Percentiles rank a stretch among this genome's conserved stretches.
phyloP scores from a whole-genome alignment of 2,888 invertebrate species.

The Cylloceria caligata region DNA sequence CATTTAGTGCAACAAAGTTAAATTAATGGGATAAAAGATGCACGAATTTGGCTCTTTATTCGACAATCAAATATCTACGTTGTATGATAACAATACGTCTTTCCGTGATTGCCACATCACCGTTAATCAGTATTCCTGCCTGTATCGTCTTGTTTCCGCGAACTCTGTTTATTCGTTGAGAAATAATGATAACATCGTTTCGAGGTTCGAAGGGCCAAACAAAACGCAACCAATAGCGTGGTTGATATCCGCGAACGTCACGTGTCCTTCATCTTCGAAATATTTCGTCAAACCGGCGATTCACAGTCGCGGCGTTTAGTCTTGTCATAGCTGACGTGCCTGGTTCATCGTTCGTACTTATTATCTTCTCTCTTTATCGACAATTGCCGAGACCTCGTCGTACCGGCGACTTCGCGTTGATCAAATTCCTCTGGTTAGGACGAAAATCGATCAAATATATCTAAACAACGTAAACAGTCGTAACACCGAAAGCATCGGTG shows the following conservation, averaged over 20 bases:
- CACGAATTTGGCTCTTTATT: background rate
- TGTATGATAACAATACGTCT: too few species aligned
- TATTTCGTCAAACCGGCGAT: conserved; percentile 32
- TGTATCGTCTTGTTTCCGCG: background rate
- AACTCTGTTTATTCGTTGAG: background rate
- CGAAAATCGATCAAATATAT: background rate
- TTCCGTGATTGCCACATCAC: too few species aligned
- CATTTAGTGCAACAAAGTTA: background rate
- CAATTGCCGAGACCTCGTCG: conserved; percentile 1
- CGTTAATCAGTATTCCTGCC: too few species aligned
- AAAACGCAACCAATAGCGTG: conserved; percentile 39
- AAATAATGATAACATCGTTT: background rate
- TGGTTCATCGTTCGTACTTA: conserved; percentile 50
- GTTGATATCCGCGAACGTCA: conserved; percentile 9
- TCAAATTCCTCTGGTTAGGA: background rate
- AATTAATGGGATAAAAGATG: background rate
- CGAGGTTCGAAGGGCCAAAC: conserved; percentile 6
- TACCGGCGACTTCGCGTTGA: conserved; percentile 13
- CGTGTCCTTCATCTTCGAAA: conserved; percentile 44
- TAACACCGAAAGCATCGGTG: conserved; percentile 3
- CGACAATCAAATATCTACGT: background rate
- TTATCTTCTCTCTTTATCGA: conserved; percentile 29
- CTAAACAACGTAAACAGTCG: background rate
- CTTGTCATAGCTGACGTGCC: conserved; percentile 56
- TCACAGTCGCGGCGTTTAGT: conserved; percentile 43